A percentile compares a stretch with the other conserved stretches of the same genome.
Evolutionary conservation across 2,797 vertebrate species (phyloP).

Genomic region (Pterois miles): DNA sequence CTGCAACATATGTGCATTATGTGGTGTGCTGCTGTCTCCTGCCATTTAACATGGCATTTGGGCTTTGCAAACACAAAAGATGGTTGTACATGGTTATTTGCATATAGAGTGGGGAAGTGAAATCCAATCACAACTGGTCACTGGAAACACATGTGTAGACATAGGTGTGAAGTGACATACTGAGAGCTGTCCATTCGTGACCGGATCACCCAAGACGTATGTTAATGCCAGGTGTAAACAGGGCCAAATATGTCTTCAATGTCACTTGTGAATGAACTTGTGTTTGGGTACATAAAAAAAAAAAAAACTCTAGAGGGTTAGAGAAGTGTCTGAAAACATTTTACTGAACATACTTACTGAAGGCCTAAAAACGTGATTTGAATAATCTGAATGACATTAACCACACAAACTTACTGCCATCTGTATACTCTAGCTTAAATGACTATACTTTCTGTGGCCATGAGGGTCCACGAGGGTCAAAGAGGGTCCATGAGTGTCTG

Average conservation of each 20-base stretch:
- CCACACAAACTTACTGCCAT: background rate
- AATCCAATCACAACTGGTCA: background rate
- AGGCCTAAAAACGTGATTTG: no score
- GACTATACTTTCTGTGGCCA: background rate
- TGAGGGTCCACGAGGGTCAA: background rate
- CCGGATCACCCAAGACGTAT: no score
- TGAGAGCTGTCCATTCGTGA: no score
- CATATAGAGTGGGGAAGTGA: background rate
- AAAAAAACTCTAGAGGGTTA: background rate
- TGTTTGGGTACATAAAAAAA: background rate
- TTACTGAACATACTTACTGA: no score
- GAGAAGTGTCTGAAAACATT: background rate
- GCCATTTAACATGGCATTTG: background rate
- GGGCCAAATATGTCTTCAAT: background rate
- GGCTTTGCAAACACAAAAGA: background rate
- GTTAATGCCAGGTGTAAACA: no score
- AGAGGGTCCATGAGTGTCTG: no score
- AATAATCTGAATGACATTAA: background rate
- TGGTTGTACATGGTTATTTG: background rate
- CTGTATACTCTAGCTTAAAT: background rate
- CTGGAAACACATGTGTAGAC: background rate
- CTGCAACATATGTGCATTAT: no score
- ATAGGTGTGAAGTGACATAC: no score
- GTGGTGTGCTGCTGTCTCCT: background rate
- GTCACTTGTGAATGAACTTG: background rate